Conservation (phyloP, 2,888 invertebrate genomes). For the Lamellibrachia satsuma region DNA sequence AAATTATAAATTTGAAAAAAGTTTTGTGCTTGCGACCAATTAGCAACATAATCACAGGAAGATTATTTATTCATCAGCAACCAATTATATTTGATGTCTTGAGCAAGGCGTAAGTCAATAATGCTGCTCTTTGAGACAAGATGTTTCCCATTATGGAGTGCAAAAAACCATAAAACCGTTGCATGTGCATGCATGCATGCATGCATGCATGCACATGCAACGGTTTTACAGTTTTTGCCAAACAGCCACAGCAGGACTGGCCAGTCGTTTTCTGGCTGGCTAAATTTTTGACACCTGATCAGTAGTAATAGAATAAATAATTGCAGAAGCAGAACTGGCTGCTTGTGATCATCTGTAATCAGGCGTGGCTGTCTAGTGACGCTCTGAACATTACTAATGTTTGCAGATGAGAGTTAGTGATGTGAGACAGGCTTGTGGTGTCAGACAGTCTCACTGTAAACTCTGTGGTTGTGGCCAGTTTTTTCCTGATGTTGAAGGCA, state of each 20-base stretch:
- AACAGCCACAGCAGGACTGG: neutral
- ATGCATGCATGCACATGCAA: neutral
- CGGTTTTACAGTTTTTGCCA: neutral
- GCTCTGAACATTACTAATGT: neutral
- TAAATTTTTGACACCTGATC: neutral
- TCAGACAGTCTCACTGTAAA: neutral
- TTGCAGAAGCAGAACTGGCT: neutral
- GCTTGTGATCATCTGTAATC: neutral
- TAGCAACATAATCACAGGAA: slow-evolving; percentile 1
- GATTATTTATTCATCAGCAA: neutral
- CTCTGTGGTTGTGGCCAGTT: neutral
- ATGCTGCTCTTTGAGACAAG: neutral
- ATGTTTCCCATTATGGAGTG: neutral
- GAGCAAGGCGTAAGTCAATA: neutral
- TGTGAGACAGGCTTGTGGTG: neutral
- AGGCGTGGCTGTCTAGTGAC: neutral
- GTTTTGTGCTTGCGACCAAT: neutral
- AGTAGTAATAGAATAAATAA: neutral
- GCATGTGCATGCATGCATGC: neutral
- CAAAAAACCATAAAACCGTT: neutral
- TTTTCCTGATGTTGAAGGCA: neutral
- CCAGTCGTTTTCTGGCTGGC: neutral
- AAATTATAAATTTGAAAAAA: neutral
- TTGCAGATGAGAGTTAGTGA: neutral
- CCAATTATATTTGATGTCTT: neutral